These are phyloP conservation scores for Drosophila tani DNA, from an alignment of 1,140 invertebrate genomes.

Conservation along the genomic window DNA sequence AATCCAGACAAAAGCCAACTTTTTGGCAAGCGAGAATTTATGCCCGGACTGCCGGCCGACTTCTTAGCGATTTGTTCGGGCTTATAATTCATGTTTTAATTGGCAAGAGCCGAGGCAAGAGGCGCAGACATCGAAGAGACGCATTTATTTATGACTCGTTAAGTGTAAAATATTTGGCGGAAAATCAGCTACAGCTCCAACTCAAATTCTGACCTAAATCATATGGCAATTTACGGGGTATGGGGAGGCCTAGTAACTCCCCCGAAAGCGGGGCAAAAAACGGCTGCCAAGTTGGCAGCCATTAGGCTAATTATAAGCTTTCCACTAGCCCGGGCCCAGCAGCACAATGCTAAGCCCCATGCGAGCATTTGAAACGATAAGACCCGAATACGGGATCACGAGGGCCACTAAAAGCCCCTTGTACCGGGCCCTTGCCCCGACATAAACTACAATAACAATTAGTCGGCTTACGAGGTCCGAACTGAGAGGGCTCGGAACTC, in stretches of 20 bases:
- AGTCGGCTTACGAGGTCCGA: slow-evolving; percentile 50
- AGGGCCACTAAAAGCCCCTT: slow-evolving; percentile 25
- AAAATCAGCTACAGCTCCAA: slow-evolving; percentile 52
- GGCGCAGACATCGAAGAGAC: slow-evolving; percentile 24
- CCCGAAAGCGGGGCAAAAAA: slow-evolving; percentile 26
- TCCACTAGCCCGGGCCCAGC: slow-evolving; percentile 7
- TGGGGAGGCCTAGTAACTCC: slow-evolving; percentile 16
- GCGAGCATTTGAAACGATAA: slow-evolving; percentile 59
- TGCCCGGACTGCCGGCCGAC: slow-evolving; percentile 50
- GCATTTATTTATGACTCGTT: slow-evolving; percentile 74
- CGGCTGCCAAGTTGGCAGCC: slow-evolving; percentile 58
- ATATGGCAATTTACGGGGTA: slow-evolving; percentile 59
- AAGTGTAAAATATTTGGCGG: slow-evolving; percentile 80
- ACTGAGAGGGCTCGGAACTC: neutral
- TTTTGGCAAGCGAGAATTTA: slow-evolving; percentile 78
- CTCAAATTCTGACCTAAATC: slow-evolving; percentile 47
- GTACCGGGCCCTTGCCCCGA: slow-evolving; percentile 11
- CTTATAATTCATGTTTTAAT: slow-evolving; percentile 82
- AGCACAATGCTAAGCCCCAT: slow-evolving; percentile 23
- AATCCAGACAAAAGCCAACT: slow-evolving; percentile 72
- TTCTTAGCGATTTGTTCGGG: slow-evolving; percentile 73
- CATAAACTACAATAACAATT: slow-evolving; percentile 75
- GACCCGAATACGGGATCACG: slow-evolving; percentile 42
- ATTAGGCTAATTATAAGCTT: slow-evolving; percentile 76
- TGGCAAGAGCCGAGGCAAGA: slow-evolving; percentile 58